Percentiles rank a stretch among this genome's conserved stretches.
phyloP scores from a whole-genome alignment of 2,888 invertebrate species.

The Phortica okadai region DNA sequence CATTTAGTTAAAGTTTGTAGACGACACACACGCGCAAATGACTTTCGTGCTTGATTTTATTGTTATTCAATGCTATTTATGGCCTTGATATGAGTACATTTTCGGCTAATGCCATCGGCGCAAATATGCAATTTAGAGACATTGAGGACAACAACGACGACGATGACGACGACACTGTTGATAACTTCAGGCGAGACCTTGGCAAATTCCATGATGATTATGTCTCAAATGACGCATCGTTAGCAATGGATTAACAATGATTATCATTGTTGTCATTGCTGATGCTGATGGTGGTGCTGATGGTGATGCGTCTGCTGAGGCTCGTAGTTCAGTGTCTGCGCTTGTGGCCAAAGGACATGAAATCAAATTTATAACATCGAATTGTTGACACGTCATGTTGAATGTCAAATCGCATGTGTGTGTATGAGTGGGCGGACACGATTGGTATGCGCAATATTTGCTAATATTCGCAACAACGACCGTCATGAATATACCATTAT shows the following conservation, averaged over 20 bases:
- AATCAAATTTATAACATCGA: slow-evolving; percentile 13
- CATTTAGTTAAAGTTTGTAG: slow-evolving; percentile 3
- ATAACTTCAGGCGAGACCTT: slow-evolving; percentile 5
- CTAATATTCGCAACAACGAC: no score
- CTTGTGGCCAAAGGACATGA: slow-evolving; percentile 2
- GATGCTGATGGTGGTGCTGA: background rate
- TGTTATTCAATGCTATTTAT: slow-evolving; percentile 56
- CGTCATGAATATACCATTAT: no score
- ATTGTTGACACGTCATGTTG: background rate
- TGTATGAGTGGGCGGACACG: background rate
- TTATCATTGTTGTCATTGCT: slow-evolving; percentile 50
- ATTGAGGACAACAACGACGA: slow-evolving; percentile 54
- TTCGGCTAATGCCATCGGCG: slow-evolving; percentile 57
- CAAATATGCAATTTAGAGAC: slow-evolving; percentile 65
- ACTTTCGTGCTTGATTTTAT: slow-evolving; percentile 46
- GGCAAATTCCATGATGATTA: slow-evolving; percentile 7
- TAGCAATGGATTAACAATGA: slow-evolving; percentile 68
- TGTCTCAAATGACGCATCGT: slow-evolving; percentile 58
- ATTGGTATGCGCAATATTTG: no score
- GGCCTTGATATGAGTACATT: slow-evolving; percentile 63
- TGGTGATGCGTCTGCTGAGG: background rate
- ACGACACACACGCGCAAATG: background rate
- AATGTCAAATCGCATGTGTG: background rate
- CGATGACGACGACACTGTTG: slow-evolving; percentile 53
- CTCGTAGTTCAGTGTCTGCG: background rate